Evolutionary conservation across 2,797 vertebrate genomes (phyloP), one percentile per base, ranked within the genome.

Genomic region (Dendrocincla fuliginosa): DNA sequence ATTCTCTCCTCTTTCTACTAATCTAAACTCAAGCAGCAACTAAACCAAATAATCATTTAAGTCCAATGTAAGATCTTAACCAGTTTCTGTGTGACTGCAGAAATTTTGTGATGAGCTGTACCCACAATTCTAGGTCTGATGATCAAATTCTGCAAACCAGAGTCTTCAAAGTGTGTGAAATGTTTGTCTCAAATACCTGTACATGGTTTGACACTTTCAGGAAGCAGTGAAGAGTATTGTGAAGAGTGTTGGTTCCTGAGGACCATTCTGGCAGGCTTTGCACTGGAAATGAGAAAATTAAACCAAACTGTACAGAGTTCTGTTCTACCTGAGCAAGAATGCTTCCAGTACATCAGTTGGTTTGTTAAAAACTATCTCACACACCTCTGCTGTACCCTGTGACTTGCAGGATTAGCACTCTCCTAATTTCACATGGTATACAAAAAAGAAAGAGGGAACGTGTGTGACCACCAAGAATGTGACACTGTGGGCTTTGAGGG

Each of bases 341-440:
- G 4, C 11, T 86, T 80, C 16, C n/a, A 59, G n/a, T 11, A 52
- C 11, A 4, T 19, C 33, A 89, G 22, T 33, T 71, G 13, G 11
- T 65, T 89, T 79, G 49, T 30, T 75, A 4, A 0, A 84, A 87
- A 39, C 13, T 57, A 16, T 15, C 22, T 32, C 42, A 59, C 25
- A 53, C 57, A 73, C 5, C 30, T 83, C 25, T 69, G 47, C 15
- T 65, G 39, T 42, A 15, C 46, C 16, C 33, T 46, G 69, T 4
- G 7, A 42, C 37, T 46, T 39, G 24, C 50, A 79, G 59, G n/a
- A 75, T 81, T 65, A 69, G 4, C 46, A 37, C 27, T 39, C 4
- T 68, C 19, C 13, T 47, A 9, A 27, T 37, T 60, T 65, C 57
- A 69, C 0, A 0, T 6, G 9, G 24, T 9, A 67, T 11, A 63